Conservation (phyloP, 2,888 invertebrate species). For the Ormyrus nitidulus region DNA sequence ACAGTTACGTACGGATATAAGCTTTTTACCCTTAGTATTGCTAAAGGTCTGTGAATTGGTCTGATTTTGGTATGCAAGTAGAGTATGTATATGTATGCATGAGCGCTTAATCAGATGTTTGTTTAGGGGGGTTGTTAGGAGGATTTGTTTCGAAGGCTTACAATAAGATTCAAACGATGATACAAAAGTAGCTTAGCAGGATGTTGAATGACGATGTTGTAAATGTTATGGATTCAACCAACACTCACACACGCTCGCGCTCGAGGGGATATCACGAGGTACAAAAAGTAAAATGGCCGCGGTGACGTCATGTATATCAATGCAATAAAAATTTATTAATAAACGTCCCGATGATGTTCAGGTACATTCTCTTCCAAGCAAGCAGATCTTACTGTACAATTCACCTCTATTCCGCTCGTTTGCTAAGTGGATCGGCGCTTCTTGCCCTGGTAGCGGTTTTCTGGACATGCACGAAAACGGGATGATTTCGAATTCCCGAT, state of each 20-base stretch:
- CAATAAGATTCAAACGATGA: no score
- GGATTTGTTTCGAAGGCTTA: no score
- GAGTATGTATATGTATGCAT: no score
- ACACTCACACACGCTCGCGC: slow-evolving; percentile 19
- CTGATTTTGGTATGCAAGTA: no score
- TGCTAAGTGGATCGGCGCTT: not conserved
- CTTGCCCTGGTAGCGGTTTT: no score
- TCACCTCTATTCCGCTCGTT: not conserved
- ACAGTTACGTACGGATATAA: no score
- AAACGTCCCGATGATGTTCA: slow-evolving; percentile 14
- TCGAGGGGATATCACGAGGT: slow-evolving; percentile 50
- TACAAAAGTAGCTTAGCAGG: not conserved
- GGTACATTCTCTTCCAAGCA: not conserved
- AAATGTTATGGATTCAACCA: slow-evolving; percentile 20
- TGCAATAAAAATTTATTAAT: slow-evolving; percentile 58
- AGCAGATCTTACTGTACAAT: not conserved
- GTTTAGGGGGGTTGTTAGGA: no score
- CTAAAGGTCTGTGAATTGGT: no score
- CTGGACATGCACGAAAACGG: slow-evolving; percentile 10
- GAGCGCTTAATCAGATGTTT: no score
- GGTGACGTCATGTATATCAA: slow-evolving; percentile 48
- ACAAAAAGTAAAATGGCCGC: slow-evolving; percentile 58
- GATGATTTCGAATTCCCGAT: not conserved
- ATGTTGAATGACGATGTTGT: slow-evolving; percentile 8
- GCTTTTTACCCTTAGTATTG: no score